Evolutionary conservation across 2,888 invertebrate species (phyloP).

Genomic region (Heteromyza rotundicornis): DNA sequence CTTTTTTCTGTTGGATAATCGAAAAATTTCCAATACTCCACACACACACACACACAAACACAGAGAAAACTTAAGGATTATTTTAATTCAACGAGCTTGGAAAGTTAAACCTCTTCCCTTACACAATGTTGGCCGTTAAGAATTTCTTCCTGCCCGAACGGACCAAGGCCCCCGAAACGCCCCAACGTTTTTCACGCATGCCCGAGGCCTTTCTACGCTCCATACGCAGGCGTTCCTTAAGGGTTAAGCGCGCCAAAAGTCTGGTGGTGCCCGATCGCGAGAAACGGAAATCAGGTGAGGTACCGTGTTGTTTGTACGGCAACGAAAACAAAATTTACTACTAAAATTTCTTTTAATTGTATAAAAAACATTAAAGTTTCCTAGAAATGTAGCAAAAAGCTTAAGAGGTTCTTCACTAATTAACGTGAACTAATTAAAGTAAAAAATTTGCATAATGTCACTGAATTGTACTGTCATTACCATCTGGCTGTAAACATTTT

Average conservation of each 20-base stretch:
- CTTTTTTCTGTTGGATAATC: not conserved
- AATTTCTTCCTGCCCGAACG: conserved; percentile 76
- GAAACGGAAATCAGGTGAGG: conserved; percentile 81
- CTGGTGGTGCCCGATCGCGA: conserved; percentile 72
- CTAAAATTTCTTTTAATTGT: too few species aligned
- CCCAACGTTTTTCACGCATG: conserved; percentile 70
- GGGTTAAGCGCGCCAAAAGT: conserved; percentile 78
- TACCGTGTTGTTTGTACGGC: conserved; percentile 38
- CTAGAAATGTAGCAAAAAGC: too few species aligned
- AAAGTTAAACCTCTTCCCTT: not conserved
- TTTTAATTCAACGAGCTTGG: too few species aligned
- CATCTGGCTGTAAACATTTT: too few species aligned
- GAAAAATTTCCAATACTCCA: not conserved
- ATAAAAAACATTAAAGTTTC: too few species aligned
- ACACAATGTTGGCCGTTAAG: conserved; percentile 75
- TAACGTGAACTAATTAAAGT: too few species aligned
- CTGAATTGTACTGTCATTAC: too few species aligned
- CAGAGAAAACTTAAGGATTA: too few species aligned
- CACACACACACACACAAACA: not conserved
- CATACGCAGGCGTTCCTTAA: conserved; percentile 72
- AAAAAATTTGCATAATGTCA: too few species aligned
- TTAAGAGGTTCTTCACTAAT: too few species aligned
- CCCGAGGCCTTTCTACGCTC: conserved; percentile 78
- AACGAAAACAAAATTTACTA: too few species aligned
- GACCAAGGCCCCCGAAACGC: conserved; percentile 64